phyloP scores from a whole-genome alignment of 2,113 vertebrate genomes.

The Rhynchopsitta pachyrhyncha region DNA sequence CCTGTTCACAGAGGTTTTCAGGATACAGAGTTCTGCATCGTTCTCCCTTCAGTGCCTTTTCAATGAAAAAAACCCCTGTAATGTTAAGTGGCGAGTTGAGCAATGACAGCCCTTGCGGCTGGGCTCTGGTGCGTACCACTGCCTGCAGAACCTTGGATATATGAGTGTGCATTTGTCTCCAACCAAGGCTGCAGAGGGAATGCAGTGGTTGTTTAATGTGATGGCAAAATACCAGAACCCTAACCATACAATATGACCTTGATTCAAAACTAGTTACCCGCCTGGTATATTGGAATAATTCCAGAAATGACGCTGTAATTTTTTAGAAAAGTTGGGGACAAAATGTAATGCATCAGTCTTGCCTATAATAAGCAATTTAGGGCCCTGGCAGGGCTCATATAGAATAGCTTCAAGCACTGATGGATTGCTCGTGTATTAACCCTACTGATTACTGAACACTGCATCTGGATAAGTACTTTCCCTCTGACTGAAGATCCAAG shows the following conservation, averaged over 20 bases:
- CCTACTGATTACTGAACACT: conserved; percentile 41
- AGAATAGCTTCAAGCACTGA: conserved; percentile 2
- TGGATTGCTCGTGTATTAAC: conserved; percentile 35
- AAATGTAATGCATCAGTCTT: not conserved
- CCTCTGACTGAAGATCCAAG: conserved; percentile 39
- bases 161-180: not conserved
- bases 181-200: not conserved
- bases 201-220: not conserved
- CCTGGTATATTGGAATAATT: not conserved
- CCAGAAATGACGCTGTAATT: not conserved
- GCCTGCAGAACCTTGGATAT: not conserved
- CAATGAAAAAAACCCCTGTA: not conserved
- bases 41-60: not conserved
- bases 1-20: not conserved
- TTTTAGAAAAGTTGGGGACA: not conserved
- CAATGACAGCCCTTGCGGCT: not conserved
- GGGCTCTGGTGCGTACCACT: not conserved
- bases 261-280: not conserved
- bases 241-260: not conserved
- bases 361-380: conserved; percentile 5
- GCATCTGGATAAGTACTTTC: conserved; percentile 21
- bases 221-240: not conserved
- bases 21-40: not conserved
- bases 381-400: not conserved
- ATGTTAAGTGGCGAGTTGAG: not conserved